A percentile compares a stretch with the other conserved stretches of the same genome.
Conservation (phyloP, 2,113 vertebrate species). For the Engraulis encrasicolus region DNA sequence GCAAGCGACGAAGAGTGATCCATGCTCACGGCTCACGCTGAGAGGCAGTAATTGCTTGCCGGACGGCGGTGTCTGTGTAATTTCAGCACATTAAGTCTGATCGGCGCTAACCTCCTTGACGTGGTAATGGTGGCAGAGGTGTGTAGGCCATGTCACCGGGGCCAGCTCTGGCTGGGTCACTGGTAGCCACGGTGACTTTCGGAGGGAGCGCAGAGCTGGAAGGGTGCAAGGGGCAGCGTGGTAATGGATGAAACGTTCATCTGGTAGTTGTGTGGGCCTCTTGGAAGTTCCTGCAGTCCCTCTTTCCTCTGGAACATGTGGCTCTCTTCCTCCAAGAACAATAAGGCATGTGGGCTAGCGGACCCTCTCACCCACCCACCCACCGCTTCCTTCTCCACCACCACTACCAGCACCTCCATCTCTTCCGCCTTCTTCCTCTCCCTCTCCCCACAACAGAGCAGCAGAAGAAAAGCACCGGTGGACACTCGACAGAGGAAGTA, state of each 20-base stretch:
- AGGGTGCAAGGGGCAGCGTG: background rate
- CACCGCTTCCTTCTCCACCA: background rate
- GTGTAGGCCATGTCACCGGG: background rate
- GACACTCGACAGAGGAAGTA: background rate
- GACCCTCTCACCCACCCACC: background rate
- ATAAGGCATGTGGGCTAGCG: background rate
- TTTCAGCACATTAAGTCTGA: constrained; percentile 16
- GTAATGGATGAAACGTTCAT: background rate
- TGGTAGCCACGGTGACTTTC: background rate
- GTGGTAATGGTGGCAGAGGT: background rate
- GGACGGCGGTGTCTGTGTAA: background rate
- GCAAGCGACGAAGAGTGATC: background rate
- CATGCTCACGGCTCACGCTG: background rate
- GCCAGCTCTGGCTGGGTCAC: background rate
- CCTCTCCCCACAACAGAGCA: background rate
- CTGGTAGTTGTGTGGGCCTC: background rate
- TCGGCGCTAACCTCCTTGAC: background rate
- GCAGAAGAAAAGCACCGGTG: background rate
- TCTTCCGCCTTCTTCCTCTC: background rate
- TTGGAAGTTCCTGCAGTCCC: too few relatives aligned
- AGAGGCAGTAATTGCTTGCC: background rate
- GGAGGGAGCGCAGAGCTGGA: background rate
- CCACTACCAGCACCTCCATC: background rate
- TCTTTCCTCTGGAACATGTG: background rate
- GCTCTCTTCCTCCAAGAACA: background rate